These are phyloP conservation scores for Nomada fucata DNA, from an alignment of 2,888 invertebrate species.

Conservation along the genomic window DNA sequence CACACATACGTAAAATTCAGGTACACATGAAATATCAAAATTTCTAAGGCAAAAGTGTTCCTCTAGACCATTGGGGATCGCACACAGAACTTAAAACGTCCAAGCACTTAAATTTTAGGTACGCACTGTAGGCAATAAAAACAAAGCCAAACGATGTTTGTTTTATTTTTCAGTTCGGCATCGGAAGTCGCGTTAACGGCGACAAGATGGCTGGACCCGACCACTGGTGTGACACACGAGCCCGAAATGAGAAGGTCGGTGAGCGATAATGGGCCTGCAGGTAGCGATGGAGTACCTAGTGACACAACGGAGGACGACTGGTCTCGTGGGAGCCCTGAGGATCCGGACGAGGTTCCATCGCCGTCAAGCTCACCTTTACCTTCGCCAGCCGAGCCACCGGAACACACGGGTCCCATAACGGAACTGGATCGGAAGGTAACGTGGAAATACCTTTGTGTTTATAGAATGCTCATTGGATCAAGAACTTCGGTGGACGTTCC, in stretches of 20 bases:
- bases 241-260: conserved; percentile 82
- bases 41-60: neutral
- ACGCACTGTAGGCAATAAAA: too few species aligned
- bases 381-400: conserved; percentile 80
- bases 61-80: neutral
- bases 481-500: too few species aligned
- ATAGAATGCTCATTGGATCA: too few species aligned
- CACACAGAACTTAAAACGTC: neutral
- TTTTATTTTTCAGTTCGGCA: conserved; percentile 75
- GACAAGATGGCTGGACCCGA: conserved; percentile 79
- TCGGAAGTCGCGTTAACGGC: conserved; percentile 79
- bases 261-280: conserved; percentile 82
- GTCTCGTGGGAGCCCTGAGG: conserved; percentile 89
- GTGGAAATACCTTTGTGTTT: neutral
- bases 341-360: conserved; percentile 86
- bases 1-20: too few species aligned
- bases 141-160: neutral
- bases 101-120: neutral
- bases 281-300: conserved; percentile 87
- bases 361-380: conserved; percentile 73
- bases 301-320: conserved; percentile 90
- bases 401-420: conserved; percentile 81
- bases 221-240: conserved; percentile 74
- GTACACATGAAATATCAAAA: neutral
- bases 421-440: conserved; percentile 89